Evolutionary conservation across 2,113 vertebrate genomes (phyloP).

Genomic region (Pterocles burchelli): DNA sequence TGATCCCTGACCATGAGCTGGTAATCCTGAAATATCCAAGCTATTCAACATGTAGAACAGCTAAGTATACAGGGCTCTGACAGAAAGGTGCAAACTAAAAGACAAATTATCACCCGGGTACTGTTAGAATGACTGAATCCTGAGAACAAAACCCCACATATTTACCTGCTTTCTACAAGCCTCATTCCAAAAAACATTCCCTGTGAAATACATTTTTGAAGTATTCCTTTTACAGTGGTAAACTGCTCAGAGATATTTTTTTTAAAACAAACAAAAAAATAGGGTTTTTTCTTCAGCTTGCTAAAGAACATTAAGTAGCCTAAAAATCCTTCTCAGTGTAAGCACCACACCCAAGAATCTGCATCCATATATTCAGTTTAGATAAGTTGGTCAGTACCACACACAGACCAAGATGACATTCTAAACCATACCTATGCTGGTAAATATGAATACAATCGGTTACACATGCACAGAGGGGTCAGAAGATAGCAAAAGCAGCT

Average conservation of each 20-base stretch:
- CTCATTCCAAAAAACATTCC: background rate
- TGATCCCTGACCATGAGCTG: background rate
- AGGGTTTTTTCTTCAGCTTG: background rate
- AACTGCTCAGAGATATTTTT: background rate
- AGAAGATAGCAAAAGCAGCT: background rate
- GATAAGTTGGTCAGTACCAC: background rate
- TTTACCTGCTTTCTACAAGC: background rate
- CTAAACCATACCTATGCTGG: background rate
- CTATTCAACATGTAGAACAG: background rate
- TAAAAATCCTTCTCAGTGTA: background rate
- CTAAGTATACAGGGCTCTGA: background rate
- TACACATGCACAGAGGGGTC: background rate
- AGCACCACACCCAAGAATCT: conserved; percentile 8
- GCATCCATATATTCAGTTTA: background rate
- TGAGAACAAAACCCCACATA: background rate
- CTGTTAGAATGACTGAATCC: background rate
- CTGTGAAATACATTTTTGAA: background rate
- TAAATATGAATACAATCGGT: background rate
- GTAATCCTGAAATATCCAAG: conserved; percentile 30
- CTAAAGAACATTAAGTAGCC: background rate
- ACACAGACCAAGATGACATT: background rate
- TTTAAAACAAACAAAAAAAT: background rate
- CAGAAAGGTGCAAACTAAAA: background rate
- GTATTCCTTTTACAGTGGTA: background rate
- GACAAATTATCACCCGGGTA: background rate